phyloP scores from a whole-genome alignment of 2,797 vertebrate species.

The Trichosurus vulpecula region DNA sequence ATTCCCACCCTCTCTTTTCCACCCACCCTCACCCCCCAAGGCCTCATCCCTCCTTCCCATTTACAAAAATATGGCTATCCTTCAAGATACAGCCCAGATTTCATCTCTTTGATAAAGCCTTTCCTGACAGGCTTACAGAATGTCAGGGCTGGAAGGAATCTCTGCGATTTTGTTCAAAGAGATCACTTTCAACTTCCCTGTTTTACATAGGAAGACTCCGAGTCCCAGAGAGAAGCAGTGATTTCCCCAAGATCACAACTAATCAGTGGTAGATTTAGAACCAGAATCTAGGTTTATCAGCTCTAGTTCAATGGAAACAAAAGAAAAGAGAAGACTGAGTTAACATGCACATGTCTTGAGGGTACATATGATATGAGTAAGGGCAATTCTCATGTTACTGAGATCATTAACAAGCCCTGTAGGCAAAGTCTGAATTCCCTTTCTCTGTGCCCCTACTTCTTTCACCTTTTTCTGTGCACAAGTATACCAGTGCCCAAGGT shows the following conservation, averaged over 20 bases:
- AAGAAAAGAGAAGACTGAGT: background rate
- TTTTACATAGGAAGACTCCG: background rate
- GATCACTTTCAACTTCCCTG: background rate
- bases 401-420: background rate
- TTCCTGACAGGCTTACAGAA: background rate
- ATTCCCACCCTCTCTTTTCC: background rate
- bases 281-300: background rate
- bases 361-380: background rate
- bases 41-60: background rate
- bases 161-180: background rate
- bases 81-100: background rate
- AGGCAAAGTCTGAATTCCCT: background rate
- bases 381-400: background rate
- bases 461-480: background rate
- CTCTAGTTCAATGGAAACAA: background rate
- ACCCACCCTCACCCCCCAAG: background rate
- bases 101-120: background rate
- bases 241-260: background rate
- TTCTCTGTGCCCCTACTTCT: background rate
- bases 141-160: background rate
- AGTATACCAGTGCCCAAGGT: background rate
- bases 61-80: background rate
- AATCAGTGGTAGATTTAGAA: background rate
- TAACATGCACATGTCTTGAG: background rate
- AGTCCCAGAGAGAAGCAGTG: background rate